Percentiles rank a stretch among this genome's conserved stretches.
Evolutionary conservation across 2,797 vertebrate genomes (phyloP).

Genomic region (Danio jaintianensis): DNA sequence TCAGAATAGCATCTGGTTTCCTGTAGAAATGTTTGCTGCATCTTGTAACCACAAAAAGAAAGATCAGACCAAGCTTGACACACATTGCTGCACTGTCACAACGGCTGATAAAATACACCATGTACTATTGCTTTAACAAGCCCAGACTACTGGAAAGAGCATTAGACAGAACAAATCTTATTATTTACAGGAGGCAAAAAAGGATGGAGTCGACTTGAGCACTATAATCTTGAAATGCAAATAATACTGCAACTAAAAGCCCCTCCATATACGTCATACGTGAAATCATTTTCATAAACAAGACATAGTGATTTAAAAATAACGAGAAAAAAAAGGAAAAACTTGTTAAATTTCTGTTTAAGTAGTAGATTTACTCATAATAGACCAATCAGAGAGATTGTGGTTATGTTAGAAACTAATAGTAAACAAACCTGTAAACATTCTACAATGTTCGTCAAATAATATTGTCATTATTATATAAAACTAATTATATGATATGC

Average conservation of each 20-base stretch:
- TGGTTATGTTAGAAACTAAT: background rate
- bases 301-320: background rate
- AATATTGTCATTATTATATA: too few species aligned
- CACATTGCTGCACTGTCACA: background rate
- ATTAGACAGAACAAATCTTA: constrained; percentile 29
- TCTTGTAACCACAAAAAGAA: background rate
- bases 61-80: constrained; percentile 2
- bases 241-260: background rate
- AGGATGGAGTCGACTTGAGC: background rate
- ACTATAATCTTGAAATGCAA: background rate
- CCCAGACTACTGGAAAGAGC: background rate
- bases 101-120: background rate
- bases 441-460: background rate
- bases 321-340: too few species aligned
- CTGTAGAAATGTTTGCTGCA: constrained; percentile 15
- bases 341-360: background rate
- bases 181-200: constrained; percentile 13
- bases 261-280: background rate
- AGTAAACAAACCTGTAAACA: background rate
- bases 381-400: background rate
- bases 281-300: background rate
- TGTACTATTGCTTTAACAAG: constrained; percentile 2
- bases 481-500: too few species aligned
- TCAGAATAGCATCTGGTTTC: background rate
- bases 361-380: background rate